These are phyloP conservation scores for Characodon lateralis DNA, from an alignment of 2,797 vertebrate genomes.

Conservation along the genomic window DNA sequence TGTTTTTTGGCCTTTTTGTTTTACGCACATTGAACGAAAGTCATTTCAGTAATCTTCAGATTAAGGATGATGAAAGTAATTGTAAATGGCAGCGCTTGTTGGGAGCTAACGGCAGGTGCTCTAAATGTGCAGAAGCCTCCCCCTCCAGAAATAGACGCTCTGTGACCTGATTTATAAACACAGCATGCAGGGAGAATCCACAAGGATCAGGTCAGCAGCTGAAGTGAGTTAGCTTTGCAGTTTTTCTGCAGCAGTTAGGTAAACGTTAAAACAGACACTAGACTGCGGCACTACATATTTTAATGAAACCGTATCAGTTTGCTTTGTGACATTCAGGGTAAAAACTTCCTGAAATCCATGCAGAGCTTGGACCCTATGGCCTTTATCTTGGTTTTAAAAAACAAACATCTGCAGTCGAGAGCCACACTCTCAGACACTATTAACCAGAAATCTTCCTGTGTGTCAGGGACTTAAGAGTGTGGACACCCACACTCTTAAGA, in stretches of 20 bases:
- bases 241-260: conserved; percentile 22
- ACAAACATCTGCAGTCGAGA: conserved; percentile 31
- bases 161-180: conserved; percentile 59
- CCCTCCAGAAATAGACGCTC: conserved; percentile 51
- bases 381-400: conserved; percentile 32
- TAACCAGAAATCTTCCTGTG: conserved; percentile 45
- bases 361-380: background rate
- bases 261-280: background rate
- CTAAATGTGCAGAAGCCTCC: conserved; percentile 44
- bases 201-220: conserved; percentile 44
- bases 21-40: background rate
- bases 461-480: conserved; percentile 29
- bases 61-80: conserved; percentile 14
- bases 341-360: background rate
- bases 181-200: conserved; percentile 40
- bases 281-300: background rate
- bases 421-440: conserved; percentile 15
- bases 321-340: conserved; percentile 2
- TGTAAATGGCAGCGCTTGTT: conserved; percentile 8
- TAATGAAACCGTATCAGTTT: background rate
- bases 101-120: conserved; percentile 45
- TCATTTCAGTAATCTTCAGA: background rate
- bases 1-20: background rate
- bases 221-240: conserved; percentile 29
- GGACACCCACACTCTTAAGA: conserved; percentile 4